Evolutionary conservation across 2,888 invertebrate species (phyloP).

Genomic region (Ferrisia virgata): DNA sequence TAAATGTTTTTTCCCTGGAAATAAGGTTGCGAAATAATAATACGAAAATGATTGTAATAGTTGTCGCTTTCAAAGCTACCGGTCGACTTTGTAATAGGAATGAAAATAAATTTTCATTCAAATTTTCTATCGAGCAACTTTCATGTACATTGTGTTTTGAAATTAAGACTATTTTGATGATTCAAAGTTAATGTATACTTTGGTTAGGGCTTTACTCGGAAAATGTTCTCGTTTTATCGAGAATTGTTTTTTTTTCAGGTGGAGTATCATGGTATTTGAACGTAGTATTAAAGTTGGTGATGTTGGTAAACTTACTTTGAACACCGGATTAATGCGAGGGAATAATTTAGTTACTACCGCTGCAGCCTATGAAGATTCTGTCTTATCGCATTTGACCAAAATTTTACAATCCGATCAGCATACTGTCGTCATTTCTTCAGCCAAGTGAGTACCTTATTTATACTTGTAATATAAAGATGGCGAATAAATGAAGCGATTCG

Average conservation of each 20-base stretch:
- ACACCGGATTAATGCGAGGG: slow-evolving; percentile 45
- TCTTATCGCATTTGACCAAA: slow-evolving; percentile 76
- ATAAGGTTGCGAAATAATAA: background rate
- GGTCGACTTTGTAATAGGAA: no score
- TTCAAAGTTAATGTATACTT: no score
- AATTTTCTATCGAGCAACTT: no score
- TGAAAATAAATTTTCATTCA: no score
- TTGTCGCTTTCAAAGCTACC: no score
- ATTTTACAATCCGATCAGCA: slow-evolving; percentile 81
- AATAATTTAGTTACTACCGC: slow-evolving; percentile 53
- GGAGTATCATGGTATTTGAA: slow-evolving; percentile 95
- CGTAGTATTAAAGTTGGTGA: slow-evolving; percentile 63
- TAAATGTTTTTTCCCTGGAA: slow-evolving; percentile 44
- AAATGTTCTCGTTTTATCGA: background rate
- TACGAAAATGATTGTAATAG: background rate
- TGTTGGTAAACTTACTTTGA: slow-evolving; percentile 47
- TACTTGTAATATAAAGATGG: no score
- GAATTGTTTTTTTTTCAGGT: slow-evolving; percentile 56
- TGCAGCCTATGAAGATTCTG: slow-evolving; percentile 72
- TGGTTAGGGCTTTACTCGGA: no score
- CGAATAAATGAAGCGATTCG: background rate
- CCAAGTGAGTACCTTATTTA: slow-evolving; percentile 64
- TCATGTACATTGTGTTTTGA: no score
- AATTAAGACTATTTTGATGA: no score
- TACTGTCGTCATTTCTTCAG: slow-evolving; percentile 67